A percentile compares a stretch with the other conserved stretches of the same genome.
These are phyloP conservation scores for Criorhina ranunculi DNA, from an alignment of 2,888 invertebrate genomes.

Conservation along the genomic window DNA sequence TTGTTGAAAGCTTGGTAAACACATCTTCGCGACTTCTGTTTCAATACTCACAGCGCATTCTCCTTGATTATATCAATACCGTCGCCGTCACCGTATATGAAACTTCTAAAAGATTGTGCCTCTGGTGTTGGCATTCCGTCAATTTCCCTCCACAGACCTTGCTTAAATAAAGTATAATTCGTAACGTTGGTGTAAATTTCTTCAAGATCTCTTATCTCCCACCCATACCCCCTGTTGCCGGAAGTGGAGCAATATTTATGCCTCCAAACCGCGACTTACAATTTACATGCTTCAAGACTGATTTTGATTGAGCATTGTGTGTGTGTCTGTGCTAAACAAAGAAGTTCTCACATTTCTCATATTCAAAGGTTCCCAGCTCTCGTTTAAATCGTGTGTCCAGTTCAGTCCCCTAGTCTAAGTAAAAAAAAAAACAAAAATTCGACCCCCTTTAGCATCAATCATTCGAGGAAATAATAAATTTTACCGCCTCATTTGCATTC, in stretches of 20 bases:
- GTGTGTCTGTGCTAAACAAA: conserved; percentile 15
- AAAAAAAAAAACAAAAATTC: too few species aligned
- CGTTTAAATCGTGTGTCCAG: neutral
- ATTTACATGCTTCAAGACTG: conserved; percentile 20
- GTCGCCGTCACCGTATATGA: too few species aligned
- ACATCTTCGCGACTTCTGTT: too few species aligned
- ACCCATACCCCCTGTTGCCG: conserved; percentile 18
- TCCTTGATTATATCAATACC: too few species aligned
- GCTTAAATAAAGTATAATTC: too few species aligned
- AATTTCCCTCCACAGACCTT: too few species aligned
- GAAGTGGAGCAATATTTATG: conserved; percentile 33
- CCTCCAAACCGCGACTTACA: neutral
- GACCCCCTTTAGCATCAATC: conserved; percentile 64
- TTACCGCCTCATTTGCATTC: conserved; percentile 72
- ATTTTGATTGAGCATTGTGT: conserved; percentile 38
- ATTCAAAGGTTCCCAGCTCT: conserved; percentile 31
- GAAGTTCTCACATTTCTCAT: conserved; percentile 44
- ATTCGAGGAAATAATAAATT: conserved; percentile 64
- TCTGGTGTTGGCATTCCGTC: too few species aligned
- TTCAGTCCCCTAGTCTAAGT: neutral
- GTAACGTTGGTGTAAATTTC: too few species aligned
- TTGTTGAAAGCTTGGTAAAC: too few species aligned
- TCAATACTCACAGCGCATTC: too few species aligned
- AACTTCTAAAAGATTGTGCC: too few species aligned
- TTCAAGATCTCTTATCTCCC: neutral